phyloP scores from a whole-genome alignment of 2,797 vertebrate species.

The Graptemys geographica region DNA sequence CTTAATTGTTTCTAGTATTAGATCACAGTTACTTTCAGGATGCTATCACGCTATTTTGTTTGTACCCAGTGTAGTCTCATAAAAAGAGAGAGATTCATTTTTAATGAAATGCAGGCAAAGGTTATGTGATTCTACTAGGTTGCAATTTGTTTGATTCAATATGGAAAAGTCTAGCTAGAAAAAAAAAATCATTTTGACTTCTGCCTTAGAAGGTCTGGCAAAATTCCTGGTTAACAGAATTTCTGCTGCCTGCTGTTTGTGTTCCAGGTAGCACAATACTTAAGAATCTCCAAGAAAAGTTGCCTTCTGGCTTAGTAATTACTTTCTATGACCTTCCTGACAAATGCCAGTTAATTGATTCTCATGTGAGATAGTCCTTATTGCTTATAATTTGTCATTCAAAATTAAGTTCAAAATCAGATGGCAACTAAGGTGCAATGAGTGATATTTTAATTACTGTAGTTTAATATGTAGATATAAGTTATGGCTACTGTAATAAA shows the following conservation, averaged over 20 bases:
- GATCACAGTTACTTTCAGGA: conserved; percentile 45
- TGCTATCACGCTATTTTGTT: conserved; percentile 14
- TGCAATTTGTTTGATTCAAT: conserved; percentile 43
- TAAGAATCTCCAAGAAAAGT: not conserved
- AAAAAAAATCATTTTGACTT: conserved; percentile 38
- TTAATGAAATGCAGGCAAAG: conserved; percentile 22
- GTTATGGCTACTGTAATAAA: not conserved
- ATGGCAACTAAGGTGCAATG: not conserved
- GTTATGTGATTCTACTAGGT: conserved; percentile 11
- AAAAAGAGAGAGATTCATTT: conserved; percentile 2
- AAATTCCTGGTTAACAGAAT: conserved; percentile 61
- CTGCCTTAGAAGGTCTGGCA: conserved; percentile 56
- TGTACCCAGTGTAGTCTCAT: conserved; percentile 22
- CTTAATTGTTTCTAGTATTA: conserved; percentile 6
- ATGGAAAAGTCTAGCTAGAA: conserved; percentile 42
- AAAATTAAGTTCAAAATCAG: conserved; percentile 58
- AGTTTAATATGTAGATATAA: not conserved
- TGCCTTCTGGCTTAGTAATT: conserved; percentile 42
- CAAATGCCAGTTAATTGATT: conserved; percentile 51
- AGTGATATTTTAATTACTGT: conserved; percentile 14
- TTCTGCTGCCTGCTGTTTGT: conserved; percentile 46
- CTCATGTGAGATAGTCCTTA: conserved; percentile 30
- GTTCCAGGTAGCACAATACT: conserved; percentile 35
- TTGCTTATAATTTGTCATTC: not conserved
- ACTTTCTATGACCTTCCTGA: conserved; percentile 57